phyloP scores from a whole-genome alignment of 2,888 invertebrate species.

The Himalopsyche tibetana region DNA sequence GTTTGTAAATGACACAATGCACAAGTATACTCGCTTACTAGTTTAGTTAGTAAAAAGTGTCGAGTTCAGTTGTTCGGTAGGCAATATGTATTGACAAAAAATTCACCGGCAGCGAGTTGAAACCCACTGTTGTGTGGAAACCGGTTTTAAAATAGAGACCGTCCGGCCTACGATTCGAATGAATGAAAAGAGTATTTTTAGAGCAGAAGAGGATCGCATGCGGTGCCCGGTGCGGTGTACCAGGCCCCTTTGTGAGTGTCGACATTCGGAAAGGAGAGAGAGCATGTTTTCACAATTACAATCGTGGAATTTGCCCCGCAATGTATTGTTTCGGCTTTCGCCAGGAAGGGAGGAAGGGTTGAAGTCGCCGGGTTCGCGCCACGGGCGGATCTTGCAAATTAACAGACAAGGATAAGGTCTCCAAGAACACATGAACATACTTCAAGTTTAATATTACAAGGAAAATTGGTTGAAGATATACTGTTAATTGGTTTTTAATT shows the following conservation, averaged over 20 bases:
- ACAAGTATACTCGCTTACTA: too few species aligned
- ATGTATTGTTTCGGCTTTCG: conserved; percentile 28
- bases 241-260: background rate
- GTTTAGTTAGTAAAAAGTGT: too few species aligned
- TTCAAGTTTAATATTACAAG: too few species aligned
- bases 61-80: too few species aligned
- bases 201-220: background rate
- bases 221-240: background rate
- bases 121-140: background rate
- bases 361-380: background rate
- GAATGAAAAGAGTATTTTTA: conserved; percentile 34
- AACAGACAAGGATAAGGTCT: too few species aligned
- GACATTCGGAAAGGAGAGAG: conserved; percentile 16
- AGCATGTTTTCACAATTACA: conserved; percentile 41
- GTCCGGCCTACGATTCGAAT: background rate
- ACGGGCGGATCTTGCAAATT: background rate
- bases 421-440: too few species aligned
- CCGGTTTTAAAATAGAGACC: conserved; percentile 19
- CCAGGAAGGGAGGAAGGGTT: background rate
- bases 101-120: background rate
- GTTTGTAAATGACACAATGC: too few species aligned
- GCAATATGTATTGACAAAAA: too few species aligned
- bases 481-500: too few species aligned
- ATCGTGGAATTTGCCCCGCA: conserved; percentile 29
- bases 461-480: too few species aligned